A percentile compares a stretch with the other conserved stretches of the same genome.
Evolutionary conservation across 2,888 invertebrate genomes (phyloP).

Genomic region (Cataglyphis rosenhaueri): DNA sequence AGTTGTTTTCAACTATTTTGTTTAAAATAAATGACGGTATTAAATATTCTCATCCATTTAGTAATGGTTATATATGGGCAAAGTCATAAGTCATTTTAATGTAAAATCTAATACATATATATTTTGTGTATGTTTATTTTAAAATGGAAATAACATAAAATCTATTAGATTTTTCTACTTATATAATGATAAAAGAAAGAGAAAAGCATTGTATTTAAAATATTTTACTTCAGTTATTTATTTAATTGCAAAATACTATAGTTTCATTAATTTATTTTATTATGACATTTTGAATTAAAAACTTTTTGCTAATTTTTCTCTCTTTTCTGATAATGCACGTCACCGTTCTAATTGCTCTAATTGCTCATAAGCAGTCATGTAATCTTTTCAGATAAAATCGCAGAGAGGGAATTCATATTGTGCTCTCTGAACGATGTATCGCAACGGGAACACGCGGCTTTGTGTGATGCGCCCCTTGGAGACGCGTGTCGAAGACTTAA

Average conservation of each 20-base stretch:
- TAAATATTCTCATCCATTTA: not conserved
- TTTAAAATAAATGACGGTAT: not conserved
- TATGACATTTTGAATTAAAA: not conserved
- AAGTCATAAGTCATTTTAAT: not conserved
- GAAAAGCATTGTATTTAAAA: not conserved
- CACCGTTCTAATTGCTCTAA: not conserved
- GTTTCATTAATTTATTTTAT: not conserved
- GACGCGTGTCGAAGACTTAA: conserved; percentile 72
- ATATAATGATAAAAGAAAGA: not conserved
- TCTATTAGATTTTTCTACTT: not conserved
- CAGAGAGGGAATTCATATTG: conserved; percentile 11
- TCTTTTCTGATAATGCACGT: not conserved
- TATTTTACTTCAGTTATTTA: not conserved
- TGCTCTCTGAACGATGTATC: conserved; percentile 21
- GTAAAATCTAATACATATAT: not conserved
- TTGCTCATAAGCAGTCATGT: not conserved
- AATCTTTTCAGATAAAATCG: conserved; percentile 4
- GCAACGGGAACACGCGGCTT: conserved; percentile 57
- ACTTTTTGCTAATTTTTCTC: not conserved
- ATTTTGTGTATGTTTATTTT: not conserved
- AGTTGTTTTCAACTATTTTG: not conserved
- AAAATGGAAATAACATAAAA: not conserved
- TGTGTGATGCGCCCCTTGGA: conserved; percentile 43
- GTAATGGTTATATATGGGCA: not conserved
- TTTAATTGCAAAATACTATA: not conserved